Evolutionary conservation across 2,888 invertebrate genomes (phyloP), one percentile per base, ranked within the genome.

Genomic region (Erebia epiphron): DNA sequence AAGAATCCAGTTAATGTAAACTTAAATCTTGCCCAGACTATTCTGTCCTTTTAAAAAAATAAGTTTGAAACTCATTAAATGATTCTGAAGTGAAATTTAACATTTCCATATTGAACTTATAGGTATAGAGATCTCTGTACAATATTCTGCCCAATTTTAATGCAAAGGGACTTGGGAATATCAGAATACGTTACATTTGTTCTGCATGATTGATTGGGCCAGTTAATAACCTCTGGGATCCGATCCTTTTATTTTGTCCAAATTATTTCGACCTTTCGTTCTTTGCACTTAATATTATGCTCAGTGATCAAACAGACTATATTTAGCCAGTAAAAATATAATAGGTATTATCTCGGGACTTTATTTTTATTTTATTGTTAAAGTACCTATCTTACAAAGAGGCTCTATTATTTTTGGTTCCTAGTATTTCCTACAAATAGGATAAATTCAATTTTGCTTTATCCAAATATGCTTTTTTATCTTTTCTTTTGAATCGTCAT

Each of bases 191-290:
- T 65, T 56, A 61, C 57, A 67, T 70, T 67, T 56, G 70, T 66
- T 70, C 54, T 16, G 46, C 35, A 60, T 61, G 66, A 66, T 66
- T 70, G 61, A 70, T 70, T 61, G 67, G 50, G 14, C 16, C 14
- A 61, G 50, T 4, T 67, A 61, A 67, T 67, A 41, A 61, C 60
- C 67, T 41, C 41, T 43, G 67, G 67, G 67, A 67, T 50, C 16
- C 18, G 67, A 61, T 41, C 50, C 61, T 61, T 67, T 67, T 41
- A 52, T 67, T 61, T 60, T 43, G 60, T 67, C 50, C 18, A 35
- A 26, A 18, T 61, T 67, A 67, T 67, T 67, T 67, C 60, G 67
- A 52, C 67, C 52, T 60, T 50, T 60, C n/a, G 41, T 60, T 67
- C 60, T 67, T 43, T 67, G 49, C 26, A 64, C 52, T 52, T 52